Evolutionary conservation across 2,888 invertebrate genomes (phyloP), one percentile per base, ranked within the genome.

Genomic region (Gasteruption jaculator): DNA sequence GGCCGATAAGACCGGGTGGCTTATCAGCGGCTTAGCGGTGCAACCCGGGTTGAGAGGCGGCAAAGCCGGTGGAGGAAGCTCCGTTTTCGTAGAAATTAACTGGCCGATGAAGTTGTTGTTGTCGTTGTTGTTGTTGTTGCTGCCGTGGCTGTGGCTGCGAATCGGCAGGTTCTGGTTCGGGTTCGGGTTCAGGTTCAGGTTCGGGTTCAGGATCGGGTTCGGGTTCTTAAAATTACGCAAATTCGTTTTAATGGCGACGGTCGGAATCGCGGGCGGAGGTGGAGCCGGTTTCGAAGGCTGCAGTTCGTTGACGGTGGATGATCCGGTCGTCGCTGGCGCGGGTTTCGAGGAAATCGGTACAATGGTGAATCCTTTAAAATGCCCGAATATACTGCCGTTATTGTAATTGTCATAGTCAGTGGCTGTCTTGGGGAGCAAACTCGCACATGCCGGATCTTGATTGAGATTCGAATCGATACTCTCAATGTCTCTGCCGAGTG

Each of bases 301-400:
- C 45, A n/a, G 7, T 24, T 24, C 12, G n/a, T 5, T 16, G 11
- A 11, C 4, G 10, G 22, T 14, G 10, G 8, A 24, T 2, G 19
- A 14, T 24, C 16, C 27, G 24, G 35, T 38, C 32, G 37, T 38
- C 12, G 82, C 80, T 1, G 77, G 71, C 43, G 57, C 44, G 7
- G 52, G 46, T 43, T 68, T 64, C 8, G 55, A 25, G 10, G 71
- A 68, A 1, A 83, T 73, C 0, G 86, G 86, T 0, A 81, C 77
- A 30, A 91, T 75, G 1, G 85, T 83, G 69, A 91, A 91, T 1
- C 91, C 91, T 71, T 87, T 88, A 73, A 89, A 90, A 58, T 89
- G 86, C 1, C 91, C 91, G 66, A 89, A 89, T 72, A 91, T 82
- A 58, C 83, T 83, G 45, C 72, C 74, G 55, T 74, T 74, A 53